Evolutionary conservation across 2,113 vertebrate species (phyloP).

Genomic region (Craseonycteris thonglongyai): DNA sequence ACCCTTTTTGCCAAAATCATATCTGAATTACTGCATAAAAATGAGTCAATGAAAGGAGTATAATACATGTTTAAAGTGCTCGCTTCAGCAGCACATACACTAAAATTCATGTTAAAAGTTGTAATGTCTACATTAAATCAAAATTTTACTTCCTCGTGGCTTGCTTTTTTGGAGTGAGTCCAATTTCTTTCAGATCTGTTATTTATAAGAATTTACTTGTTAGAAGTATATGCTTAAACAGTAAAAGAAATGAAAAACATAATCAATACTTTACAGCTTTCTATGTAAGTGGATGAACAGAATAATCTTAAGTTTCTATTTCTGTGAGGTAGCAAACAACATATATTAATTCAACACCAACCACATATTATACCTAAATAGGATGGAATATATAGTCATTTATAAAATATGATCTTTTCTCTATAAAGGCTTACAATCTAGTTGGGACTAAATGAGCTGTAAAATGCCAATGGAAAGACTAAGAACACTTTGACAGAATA

Average conservation of each 20-base stretch:
- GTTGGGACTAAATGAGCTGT: not conserved
- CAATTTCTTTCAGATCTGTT: conserved; percentile 3
- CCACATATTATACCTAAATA: not conserved
- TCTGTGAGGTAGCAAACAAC: not conserved
- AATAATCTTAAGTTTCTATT: not conserved
- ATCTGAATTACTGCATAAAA: not conserved
- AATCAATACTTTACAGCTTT: not conserved
- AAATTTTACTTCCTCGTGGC: not conserved
- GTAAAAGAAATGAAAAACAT: not conserved
- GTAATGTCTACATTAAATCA: not conserved
- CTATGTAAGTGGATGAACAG: not conserved
- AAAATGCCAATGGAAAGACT: not conserved
- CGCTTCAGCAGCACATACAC: too few relatives aligned
- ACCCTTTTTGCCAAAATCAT: not conserved
- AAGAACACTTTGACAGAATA: not conserved
- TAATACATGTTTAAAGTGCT: not conserved
- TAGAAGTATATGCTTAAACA: not conserved
- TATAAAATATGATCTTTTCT: not conserved
- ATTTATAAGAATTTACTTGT: not conserved
- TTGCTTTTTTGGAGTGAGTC: not conserved
- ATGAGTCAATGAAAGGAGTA: not conserved
- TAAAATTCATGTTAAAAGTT: not conserved
- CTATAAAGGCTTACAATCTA: not conserved
- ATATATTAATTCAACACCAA: not conserved
- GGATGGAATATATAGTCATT: not conserved